A percentile compares a stretch with the other conserved stretches of the same genome.
Conservation (phyloP, 92 coral and sea anemone genomes). For the Epizoanthus ramosus region DNA sequence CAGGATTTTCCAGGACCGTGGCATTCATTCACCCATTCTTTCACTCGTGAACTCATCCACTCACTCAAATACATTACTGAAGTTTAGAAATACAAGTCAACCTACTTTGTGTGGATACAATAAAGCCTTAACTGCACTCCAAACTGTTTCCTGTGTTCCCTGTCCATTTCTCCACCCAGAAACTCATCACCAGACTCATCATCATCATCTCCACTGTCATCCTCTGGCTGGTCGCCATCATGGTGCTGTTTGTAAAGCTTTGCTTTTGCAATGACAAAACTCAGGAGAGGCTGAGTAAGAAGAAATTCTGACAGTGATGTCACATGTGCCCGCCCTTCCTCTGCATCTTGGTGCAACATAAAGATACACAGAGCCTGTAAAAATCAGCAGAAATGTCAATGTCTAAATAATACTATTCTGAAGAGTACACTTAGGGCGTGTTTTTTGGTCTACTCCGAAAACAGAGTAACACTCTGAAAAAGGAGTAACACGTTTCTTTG, state of each 20-base stretch:
- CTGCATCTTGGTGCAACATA: constrained; percentile 86
- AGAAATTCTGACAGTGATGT: constrained; percentile 90
- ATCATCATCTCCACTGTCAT: constrained; percentile 74
- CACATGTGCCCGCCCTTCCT: constrained; percentile 92
- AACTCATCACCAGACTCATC: constrained; percentile 70
- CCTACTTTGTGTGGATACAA: constrained; percentile 92
- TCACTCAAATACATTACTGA: neutral
- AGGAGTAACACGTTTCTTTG: too few relatives aligned
- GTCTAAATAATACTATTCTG: neutral
- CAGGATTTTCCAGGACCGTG: too few relatives aligned
- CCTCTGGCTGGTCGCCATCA: constrained; percentile 55
- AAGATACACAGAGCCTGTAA: constrained; percentile 81
- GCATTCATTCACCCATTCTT: too few relatives aligned
- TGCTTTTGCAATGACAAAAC: constrained; percentile 88
- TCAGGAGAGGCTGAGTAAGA: constrained; percentile 93
- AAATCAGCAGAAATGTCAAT: neutral
- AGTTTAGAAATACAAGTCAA: neutral
- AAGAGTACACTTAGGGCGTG: neutral
- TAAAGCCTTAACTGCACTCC: constrained; percentile 83
- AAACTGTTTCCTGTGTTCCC: constrained; percentile 59
- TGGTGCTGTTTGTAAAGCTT: constrained; percentile 76
- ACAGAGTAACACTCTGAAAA: too few relatives aligned
- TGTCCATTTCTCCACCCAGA: constrained; percentile 44
- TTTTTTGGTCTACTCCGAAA: too few relatives aligned
- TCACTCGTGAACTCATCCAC: too few relatives aligned